Percentiles rank a stretch among this genome's conserved stretches.
Evolutionary conservation across 1,140 invertebrate species (phyloP).

Genomic region (Achroia grisella): DNA sequence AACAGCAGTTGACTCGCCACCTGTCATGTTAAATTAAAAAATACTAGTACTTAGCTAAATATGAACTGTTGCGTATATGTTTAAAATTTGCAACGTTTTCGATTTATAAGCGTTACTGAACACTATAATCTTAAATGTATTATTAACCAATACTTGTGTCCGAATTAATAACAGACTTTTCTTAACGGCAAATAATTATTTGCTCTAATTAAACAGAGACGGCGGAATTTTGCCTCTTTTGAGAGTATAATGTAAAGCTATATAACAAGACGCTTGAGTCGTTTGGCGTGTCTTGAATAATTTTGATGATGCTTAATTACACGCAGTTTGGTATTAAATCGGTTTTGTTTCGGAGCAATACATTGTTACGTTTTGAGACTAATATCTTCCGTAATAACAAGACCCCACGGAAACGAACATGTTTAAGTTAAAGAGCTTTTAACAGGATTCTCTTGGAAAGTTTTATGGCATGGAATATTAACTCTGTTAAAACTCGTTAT

Average conservation of each 20-base stretch:
- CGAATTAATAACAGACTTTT: slow-evolving; percentile 28
- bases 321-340: slow-evolving; percentile 6
- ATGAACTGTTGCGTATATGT: too few species aligned
- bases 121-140: too few species aligned
- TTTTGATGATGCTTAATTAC: background rate
- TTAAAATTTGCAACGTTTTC: too few species aligned
- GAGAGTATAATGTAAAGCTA: slow-evolving; percentile 30
- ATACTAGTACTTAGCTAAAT: too few species aligned
- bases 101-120: too few species aligned
- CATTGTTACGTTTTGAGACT: too few species aligned
- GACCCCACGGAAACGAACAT: too few species aligned
- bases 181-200: slow-evolving; percentile 39
- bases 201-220: slow-evolving; percentile 46
- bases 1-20: too few species aligned
- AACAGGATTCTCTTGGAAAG: background rate
- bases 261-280: slow-evolving; percentile 25
- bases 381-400: too few species aligned
- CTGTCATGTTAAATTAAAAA: too few species aligned
- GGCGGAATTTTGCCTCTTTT: slow-evolving; percentile 31
- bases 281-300: slow-evolving; percentile 14
- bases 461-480: background rate
- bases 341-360: slow-evolving; percentile 1
- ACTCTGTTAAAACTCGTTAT: too few species aligned
- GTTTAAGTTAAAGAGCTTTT: background rate
- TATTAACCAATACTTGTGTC: slow-evolving; percentile 13